Base-by-base conservation (phyloP, 2,888 invertebrate genomes). In the Capitulum mitella region DNA sequence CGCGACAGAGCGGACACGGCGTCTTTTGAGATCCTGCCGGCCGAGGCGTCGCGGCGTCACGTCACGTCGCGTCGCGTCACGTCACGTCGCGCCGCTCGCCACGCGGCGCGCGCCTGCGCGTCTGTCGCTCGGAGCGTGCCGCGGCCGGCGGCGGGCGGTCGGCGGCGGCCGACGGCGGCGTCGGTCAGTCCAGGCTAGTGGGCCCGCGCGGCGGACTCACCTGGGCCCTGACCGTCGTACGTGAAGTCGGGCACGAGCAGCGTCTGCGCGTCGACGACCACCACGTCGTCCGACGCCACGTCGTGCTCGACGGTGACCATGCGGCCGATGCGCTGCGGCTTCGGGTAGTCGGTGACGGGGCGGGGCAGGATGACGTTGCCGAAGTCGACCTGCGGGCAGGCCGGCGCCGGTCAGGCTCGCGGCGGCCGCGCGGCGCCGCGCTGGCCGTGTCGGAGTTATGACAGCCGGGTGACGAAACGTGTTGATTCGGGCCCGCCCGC, bases 161-260 rank as follows among this genome's bases (percentile, higher is more conserved):
- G 51, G 51, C 19, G 51, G 5, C 22, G 51, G 51, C 22, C 51
- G 22, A 22, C 5, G 51, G 19, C 51, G 58, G n/a, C 58, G 58
- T 51, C 51, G 58, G 58, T 14, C 58, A 8, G 54, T 16, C 6
- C 54, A 54, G 54, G 22, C 6, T 16, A 16, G 22, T 46, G 77
- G 12, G 40, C 46, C n/a, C n/a, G n/a, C n/a, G n/a, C n/a, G n/a
- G n/a, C n/a, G n/a, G n/a, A n/a, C 86, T 87, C 85, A 95, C 95
- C 95, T 85, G 95, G 96, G 77, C 95, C 95, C 86, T 93, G 92
- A 80, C 96, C 96, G 84, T 97, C 96, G 84, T 95, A 96, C 26
- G 92, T 93, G 86, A 97, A 93, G 87, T 93, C 92, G 40, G 95
- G 95, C 83, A 97, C 90, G 82, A 96, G 89, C 83, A 96, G 89